Percentiles rank a stretch among this genome's conserved stretches.
Evolutionary conservation across 2,113 vertebrate species (phyloP).

Genomic region (Passer montanus): DNA sequence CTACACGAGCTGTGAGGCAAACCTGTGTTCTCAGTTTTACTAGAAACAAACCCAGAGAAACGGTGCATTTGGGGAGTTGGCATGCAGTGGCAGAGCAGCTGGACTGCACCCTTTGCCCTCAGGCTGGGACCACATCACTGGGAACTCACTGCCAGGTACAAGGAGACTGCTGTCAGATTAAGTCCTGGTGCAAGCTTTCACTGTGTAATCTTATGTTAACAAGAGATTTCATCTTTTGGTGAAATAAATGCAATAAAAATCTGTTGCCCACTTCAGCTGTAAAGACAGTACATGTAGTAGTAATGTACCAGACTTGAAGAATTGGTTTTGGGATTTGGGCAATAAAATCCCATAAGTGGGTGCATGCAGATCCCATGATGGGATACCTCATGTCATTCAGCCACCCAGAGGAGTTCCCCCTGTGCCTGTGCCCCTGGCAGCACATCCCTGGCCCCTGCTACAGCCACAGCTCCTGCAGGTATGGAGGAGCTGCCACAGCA

Average conservation of each 20-base stretch:
- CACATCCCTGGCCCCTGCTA: background rate
- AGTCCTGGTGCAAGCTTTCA: background rate
- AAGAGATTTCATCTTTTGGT: background rate
- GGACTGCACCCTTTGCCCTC: background rate
- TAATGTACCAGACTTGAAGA: background rate
- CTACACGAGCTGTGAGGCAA: background rate
- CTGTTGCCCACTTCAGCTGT: background rate
- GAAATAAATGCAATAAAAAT: background rate
- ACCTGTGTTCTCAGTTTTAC: background rate
- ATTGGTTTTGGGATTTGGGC: background rate
- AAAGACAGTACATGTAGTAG: background rate
- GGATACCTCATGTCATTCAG: background rate
- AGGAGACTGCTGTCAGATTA: background rate
- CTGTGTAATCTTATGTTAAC: background rate
- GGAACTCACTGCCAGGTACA: background rate
- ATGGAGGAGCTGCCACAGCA: background rate
- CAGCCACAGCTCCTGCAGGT: background rate
- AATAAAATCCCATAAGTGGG: background rate
- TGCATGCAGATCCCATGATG: background rate
- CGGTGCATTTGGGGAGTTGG: background rate
- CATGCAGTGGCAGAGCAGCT: background rate
- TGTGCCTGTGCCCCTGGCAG: background rate
- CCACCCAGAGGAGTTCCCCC: background rate
- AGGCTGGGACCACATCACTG: background rate
- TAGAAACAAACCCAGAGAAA: background rate